phyloP scores from a whole-genome alignment of 2,888 invertebrate genomes.

The Stictocephala bisonia region DNA sequence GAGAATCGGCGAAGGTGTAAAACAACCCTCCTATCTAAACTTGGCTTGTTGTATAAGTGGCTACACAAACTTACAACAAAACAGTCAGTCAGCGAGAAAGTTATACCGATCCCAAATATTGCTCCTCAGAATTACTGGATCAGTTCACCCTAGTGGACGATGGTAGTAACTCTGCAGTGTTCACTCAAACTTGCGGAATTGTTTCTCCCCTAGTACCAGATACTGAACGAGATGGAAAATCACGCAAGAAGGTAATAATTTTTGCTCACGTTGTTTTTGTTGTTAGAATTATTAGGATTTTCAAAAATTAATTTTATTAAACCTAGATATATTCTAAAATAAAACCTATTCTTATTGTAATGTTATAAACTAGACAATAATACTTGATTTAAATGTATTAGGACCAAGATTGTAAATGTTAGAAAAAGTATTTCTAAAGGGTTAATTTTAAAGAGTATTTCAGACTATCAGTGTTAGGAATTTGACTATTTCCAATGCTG shows the following conservation, averaged over 20 bases:
- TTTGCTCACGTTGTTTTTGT: background rate
- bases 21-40: conserved; percentile 89
- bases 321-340: too few relatives aligned
- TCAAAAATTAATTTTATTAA: too few relatives aligned
- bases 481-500: too few relatives aligned
- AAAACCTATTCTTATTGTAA: too few relatives aligned
- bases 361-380: too few relatives aligned
- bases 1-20: conserved; percentile 61
- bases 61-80: conserved; percentile 88
- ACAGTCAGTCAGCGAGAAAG: too few relatives aligned
- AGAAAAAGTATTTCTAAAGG: too few relatives aligned
- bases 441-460: too few relatives aligned
- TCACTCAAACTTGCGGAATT: conserved; percentile 24
- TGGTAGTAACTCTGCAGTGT: conserved; percentile 5
- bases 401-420: too few relatives aligned
- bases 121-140: conserved; percentile 50
- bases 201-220: conserved; percentile 26
- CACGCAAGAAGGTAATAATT: conserved; percentile 19
- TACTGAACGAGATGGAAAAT: conserved; percentile 42
- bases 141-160: background rate
- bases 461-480: too few relatives aligned
- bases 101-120: conserved; percentile 62
- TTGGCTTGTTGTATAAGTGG: conserved; percentile 92
- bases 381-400: too few relatives aligned
- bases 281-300: too few relatives aligned